Evolutionary conservation across 2,797 vertebrate genomes (phyloP), one percentile per base, ranked within the genome.

Genomic region (Oreochromis grahami): DNA sequence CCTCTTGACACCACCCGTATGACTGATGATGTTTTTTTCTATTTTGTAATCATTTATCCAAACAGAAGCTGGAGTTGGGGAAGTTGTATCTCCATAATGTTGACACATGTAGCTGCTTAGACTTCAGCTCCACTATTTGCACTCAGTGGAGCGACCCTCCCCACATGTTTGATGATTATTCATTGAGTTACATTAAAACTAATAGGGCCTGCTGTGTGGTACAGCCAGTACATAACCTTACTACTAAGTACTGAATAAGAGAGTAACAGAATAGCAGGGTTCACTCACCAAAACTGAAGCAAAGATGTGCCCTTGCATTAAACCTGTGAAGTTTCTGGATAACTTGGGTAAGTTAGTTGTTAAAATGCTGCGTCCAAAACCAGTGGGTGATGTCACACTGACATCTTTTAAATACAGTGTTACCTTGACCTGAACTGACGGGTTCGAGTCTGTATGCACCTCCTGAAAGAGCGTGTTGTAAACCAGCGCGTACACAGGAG

Each of bases 381-480:
- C 65, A 72, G 21, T 12, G 43, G 41, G 24, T 45, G 41, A 72
- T 29, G 41, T 29, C 43, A 72, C 5, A 11, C n/a, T 43, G n/a
- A 41, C n/a, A 24, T 68, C 63, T 24, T 38, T 65, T 65, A 65
- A 14, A 65, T 65, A 65, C 60, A 65, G 15, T 4, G 17, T 65
- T 41, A 43, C 21, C 38, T 26, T 43, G 38, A 70, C 38, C 38
- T 70, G 29, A 60, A 34, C 15, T 60, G 38, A 10, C 5, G 8
- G 65, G 21, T 70, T 70, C 8, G 6, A 79, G 68, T 80, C 87
- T 74, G 52, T 77, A 79, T 29, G 77, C 86, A 79, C 55, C 60
- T 80, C 68, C 84, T 80, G 63, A 88, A 78, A 80, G 81, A 79
- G 78, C 21, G 70, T 80, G 63, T 36, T 80, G 84, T 84, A 82